These are phyloP conservation scores for Mythimna loreyi DNA, from an alignment of 2,888 invertebrate genomes.

Conservation along the genomic window DNA sequence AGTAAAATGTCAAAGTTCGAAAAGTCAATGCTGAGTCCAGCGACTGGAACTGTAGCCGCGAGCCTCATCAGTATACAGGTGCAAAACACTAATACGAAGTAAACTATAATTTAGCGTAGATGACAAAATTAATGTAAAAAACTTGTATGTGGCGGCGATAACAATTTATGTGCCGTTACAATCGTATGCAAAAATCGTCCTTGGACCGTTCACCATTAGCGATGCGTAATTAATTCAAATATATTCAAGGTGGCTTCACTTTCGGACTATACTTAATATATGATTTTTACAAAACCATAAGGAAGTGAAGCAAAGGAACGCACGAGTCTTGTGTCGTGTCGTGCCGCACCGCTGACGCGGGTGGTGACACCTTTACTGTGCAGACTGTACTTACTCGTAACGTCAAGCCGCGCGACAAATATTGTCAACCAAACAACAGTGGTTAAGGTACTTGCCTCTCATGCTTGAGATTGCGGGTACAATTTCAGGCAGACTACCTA, in stretches of 20 bases:
- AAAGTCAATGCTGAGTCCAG: slow-evolving; percentile 38
- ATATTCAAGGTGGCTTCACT: slow-evolving; percentile 82
- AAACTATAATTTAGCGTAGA: slow-evolving; percentile 47
- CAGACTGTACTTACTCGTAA: slow-evolving; percentile 11
- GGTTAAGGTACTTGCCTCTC: too few species aligned
- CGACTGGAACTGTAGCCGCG: slow-evolving; percentile 27
- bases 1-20: slow-evolving; percentile 46
- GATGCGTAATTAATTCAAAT: slow-evolving; percentile 86
- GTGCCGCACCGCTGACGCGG: not conserved
- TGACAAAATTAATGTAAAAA: slow-evolving; percentile 63
- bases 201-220: slow-evolving; percentile 80
- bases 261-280: slow-evolving; percentile 78
- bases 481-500: too few species aligned
- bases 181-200: slow-evolving; percentile 87
- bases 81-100: slow-evolving; percentile 53
- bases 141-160: slow-evolving; percentile 64
- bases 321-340: slow-evolving; percentile 14
- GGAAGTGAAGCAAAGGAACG: slow-evolving; percentile 77
- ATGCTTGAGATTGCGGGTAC: too few species aligned
- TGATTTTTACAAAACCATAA: slow-evolving; percentile 80
- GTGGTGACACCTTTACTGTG: slow-evolving; percentile 6
- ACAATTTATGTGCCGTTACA: slow-evolving; percentile 79
- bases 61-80: slow-evolving; percentile 46
- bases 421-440: too few species aligned
- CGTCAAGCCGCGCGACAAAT: not conserved